Percentiles rank a stretch among this genome's conserved stretches.
phyloP scores from a whole-genome alignment of 2,113 vertebrate genomes.

The Budorcas taxicolor region DNA sequence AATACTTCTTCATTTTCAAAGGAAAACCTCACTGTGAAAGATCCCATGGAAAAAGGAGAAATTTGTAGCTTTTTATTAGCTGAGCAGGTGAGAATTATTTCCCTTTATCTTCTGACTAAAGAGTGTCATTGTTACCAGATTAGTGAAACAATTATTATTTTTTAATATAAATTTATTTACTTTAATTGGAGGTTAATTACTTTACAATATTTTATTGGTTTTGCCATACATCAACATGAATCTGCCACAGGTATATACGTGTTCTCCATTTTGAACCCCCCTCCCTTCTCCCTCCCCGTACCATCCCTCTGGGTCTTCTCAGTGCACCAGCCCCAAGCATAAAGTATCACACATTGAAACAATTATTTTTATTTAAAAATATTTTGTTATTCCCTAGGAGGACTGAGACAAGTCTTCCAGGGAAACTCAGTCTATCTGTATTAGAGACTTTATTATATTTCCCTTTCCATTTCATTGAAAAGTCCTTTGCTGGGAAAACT shows the following conservation, averaged over 20 bases:
- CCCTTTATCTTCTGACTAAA: neutral
- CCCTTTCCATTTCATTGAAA: neutral
- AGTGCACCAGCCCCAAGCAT: too few species aligned
- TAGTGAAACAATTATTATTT: neutral
- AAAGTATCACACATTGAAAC: too few species aligned
- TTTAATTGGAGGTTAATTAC: too few species aligned
- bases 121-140: neutral
- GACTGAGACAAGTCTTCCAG: neutral
- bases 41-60: neutral
- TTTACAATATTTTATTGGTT: too few species aligned
- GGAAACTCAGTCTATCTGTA: neutral
- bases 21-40: neutral
- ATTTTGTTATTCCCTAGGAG: neutral
- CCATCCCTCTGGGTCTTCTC: too few species aligned
- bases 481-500: neutral
- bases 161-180: too few species aligned
- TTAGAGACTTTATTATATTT: neutral
- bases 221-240: too few species aligned
- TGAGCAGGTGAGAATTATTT: neutral
- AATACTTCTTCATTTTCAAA: neutral
- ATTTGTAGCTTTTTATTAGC: neutral
- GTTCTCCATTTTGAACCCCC: too few species aligned
- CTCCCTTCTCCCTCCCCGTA: too few species aligned
- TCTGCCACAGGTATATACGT: too few species aligned
- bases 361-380: neutral